Evolutionary conservation across 2,888 invertebrate species (phyloP), one percentile per base, ranked within the genome.

Genomic region (Tetragonula carbonaria): DNA sequence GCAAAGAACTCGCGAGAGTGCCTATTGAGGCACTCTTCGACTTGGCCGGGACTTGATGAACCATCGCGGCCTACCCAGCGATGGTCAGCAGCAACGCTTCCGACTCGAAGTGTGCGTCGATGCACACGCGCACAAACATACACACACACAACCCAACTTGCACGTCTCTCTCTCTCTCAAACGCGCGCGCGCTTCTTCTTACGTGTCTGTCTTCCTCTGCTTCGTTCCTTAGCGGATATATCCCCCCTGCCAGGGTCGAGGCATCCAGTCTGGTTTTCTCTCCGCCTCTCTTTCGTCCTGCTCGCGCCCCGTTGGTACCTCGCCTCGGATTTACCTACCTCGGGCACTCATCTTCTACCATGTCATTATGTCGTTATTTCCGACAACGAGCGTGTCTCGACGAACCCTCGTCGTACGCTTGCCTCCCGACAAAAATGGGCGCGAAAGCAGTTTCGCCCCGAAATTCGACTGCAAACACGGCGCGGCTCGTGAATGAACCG

Each of bases 281-380:
- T 79, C 67, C 82, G 83, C 63, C 74, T 80, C 33, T 66, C 63
- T 50, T 28, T 59, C 63, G 70, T 78, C 71, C 33, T 57, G 55
- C 77, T 73, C 63, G 62, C 78, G 67, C 77, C 63, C 53, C 8
- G 33, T 45, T 45, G 45, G 75, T 87, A 74, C 84, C 84, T 84
- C 68, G 86, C 86, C 91, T 91, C 86, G 92, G 91, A 93, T 93
- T 93, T 93, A 93, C 92, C 92, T 92, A 93, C 93, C 92, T 92
- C 92, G 90, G 92, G 91, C 93, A 91, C 93, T 92, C 92, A 91
- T 93, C 93, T 92, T 88, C 92, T 91, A 93, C 93, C 93, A 90
- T 94, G 93, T 94, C 93, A 94, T 94, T 94, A 94, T 94, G 93
- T 94, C 93, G 93, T 94, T 94, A 94, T 94, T 94, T 92, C 92